Percentiles rank a stretch among this genome's conserved stretches.
phyloP scores from a whole-genome alignment of 2,113 vertebrate species.

The Asarcornis scutulata region DNA sequence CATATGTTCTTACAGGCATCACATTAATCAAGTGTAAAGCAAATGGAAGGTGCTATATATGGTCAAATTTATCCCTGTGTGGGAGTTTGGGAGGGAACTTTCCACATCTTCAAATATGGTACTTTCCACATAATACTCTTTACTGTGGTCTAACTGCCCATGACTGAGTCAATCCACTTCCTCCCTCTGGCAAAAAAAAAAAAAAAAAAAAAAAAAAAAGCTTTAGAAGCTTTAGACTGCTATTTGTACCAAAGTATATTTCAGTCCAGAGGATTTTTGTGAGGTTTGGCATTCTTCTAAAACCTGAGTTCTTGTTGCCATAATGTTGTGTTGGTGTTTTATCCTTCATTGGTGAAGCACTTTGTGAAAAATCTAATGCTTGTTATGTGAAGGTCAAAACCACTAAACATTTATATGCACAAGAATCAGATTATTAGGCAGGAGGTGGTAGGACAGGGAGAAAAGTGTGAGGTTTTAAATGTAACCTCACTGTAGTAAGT shows the following conservation, averaged over 20 bases:
- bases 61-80: not conserved
- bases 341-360: not conserved
- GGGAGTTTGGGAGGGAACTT: not conserved
- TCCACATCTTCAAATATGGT: not conserved
- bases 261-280: not conserved
- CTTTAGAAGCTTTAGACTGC: not conserved
- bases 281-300: not conserved
- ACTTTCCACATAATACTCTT: not conserved
- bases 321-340: not conserved
- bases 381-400: not conserved
- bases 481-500: not conserved
- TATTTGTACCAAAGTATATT: not conserved
- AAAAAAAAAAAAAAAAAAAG: not conserved
- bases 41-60: not conserved
- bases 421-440: not conserved
- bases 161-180: not conserved
- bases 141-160: not conserved
- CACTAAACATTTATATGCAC: not conserved
- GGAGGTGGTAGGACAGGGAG: not conserved
- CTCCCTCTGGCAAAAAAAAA: not conserved
- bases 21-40: slow-evolving; percentile 37
- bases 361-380: not conserved
- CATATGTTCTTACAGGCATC: not conserved
- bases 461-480: not conserved
- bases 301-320: not conserved